phyloP scores from a whole-genome alignment of 2,888 invertebrate species.

The Spicauda simplicius region DNA sequence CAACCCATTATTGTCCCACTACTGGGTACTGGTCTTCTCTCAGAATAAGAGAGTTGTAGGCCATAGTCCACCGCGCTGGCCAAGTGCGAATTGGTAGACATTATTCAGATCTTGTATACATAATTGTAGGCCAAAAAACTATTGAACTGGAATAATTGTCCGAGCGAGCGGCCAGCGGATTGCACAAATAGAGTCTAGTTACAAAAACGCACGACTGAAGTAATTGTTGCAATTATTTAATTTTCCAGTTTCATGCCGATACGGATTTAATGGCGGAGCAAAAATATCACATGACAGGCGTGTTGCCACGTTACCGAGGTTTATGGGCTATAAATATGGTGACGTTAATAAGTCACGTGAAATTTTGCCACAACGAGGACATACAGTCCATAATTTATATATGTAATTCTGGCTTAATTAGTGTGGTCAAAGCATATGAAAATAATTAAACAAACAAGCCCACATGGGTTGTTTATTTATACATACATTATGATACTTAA shows the following conservation, averaged over 20 bases:
- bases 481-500: no score
- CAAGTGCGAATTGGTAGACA: no score
- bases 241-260: conserved; percentile 21
- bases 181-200: background rate
- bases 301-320: background rate
- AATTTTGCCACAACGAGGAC: conserved; percentile 1
- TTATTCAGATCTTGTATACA: background rate
- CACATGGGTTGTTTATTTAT: no score
- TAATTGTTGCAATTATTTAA: conserved; percentile 20
- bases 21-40: no score
- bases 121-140: background rate
- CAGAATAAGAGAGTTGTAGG: no score
- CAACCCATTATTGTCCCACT: no score
- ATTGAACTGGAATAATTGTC: background rate
- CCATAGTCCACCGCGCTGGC: no score
- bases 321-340: conserved; percentile 9
- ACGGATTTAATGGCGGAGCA: background rate
- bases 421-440: no score
- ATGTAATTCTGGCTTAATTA: background rate
- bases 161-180: background rate
- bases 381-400: background rate
- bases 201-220: conserved; percentile 7
- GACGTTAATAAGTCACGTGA: background rate
- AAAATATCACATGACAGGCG: conserved; percentile 5
- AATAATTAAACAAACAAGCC: no score